phyloP scores from a whole-genome alignment of 53 echinoderm and acorn worm species.

The Stichopus horrens region DNA sequence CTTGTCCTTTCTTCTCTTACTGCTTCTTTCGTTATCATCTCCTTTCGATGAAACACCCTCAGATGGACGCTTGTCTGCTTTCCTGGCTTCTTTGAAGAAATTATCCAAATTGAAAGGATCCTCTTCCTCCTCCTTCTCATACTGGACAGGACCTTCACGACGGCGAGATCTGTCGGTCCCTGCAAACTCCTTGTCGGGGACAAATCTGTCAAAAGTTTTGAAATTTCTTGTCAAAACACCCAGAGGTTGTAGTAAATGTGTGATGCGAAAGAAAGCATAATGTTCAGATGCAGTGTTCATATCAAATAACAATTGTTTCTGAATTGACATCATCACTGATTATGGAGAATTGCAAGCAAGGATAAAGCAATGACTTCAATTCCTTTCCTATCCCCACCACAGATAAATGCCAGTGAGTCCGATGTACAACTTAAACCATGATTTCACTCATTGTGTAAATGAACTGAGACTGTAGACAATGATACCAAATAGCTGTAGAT shows the following conservation, averaged over 20 bases:
- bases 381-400: not conserved
- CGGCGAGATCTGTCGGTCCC: slow-evolving; percentile 86
- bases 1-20: slow-evolving; percentile 89
- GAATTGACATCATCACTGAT: no score
- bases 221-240: not conserved
- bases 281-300: no score
- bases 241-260: no score
- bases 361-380: not conserved
- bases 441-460: no score
- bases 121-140: slow-evolving; percentile 94
- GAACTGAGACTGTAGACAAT: no score
- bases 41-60: slow-evolving; percentile 77
- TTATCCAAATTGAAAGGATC: slow-evolving; percentile 97
- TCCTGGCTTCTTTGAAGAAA: slow-evolving; percentile 96
- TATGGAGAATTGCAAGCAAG: not conserved
- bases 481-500: no score
- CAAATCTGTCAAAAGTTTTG: slow-evolving; percentile 71
- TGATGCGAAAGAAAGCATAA: no score
- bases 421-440: no score
- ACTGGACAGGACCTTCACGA: slow-evolving; percentile 95
- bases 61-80: slow-evolving; percentile 88
- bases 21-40: slow-evolving; percentile 89
- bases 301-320: no score
- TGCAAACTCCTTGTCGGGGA: slow-evolving; percentile 97
- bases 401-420: no score